Evolutionary conservation across 2,113 vertebrate species (phyloP).

Genomic region (Larimichthys polyactis): DNA sequence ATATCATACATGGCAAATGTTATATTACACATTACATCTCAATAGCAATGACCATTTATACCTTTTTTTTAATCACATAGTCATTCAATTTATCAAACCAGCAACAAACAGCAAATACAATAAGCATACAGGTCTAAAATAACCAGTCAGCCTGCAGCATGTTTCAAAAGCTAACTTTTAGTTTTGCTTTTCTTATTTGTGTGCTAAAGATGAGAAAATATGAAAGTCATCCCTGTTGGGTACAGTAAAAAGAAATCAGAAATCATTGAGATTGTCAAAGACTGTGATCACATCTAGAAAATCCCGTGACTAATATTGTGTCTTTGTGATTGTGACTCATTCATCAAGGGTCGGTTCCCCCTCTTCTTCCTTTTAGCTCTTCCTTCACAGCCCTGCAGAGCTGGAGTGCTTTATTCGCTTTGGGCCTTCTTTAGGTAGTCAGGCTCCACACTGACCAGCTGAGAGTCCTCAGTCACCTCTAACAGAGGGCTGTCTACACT

Average conservation of each 20-base stretch:
- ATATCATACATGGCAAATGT: constrained; percentile 44
- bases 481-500: constrained; percentile 90
- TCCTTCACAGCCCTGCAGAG: not conserved
- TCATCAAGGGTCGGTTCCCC: constrained; percentile 19
- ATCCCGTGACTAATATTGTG: constrained; percentile 58
- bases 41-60: constrained; percentile 56
- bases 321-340: constrained; percentile 60
- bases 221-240: constrained; percentile 60
- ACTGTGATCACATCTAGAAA: constrained; percentile 65
- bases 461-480: constrained; percentile 91
- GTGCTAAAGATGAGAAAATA: constrained; percentile 49
- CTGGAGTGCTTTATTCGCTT: constrained; percentile 71
- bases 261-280: constrained; percentile 44
- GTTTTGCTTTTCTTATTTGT: constrained; percentile 29
- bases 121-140: constrained; percentile 25
- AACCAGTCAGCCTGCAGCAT: constrained; percentile 27
- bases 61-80: constrained; percentile 20
- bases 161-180: constrained; percentile 47
- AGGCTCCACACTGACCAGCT: constrained; percentile 89
- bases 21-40: constrained; percentile 47
- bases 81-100: constrained; percentile 58
- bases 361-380: constrained; percentile 23
- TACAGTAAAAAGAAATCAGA: constrained; percentile 62
- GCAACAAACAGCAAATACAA: constrained; percentile 49
- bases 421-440: constrained; percentile 86